A percentile compares a stretch with the other conserved stretches of the same genome.
phyloP scores from a whole-genome alignment of 2,113 vertebrate species.

The Colius striatus region DNA sequence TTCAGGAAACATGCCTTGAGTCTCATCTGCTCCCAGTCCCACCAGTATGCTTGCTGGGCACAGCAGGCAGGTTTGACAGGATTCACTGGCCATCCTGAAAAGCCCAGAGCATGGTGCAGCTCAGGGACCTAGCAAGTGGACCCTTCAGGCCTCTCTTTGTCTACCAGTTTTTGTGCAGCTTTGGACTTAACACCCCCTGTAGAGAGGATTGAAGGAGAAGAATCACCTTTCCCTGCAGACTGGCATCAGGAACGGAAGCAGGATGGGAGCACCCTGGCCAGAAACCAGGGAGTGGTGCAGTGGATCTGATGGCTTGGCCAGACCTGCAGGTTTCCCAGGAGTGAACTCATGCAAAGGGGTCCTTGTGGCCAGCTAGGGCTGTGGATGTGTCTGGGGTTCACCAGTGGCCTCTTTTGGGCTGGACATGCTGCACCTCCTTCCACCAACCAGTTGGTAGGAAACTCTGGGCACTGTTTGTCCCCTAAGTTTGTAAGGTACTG shows the following conservation, averaged over 20 bases:
- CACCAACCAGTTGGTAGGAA: background rate
- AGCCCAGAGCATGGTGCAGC: background rate
- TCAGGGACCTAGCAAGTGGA: background rate
- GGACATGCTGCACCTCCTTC: background rate
- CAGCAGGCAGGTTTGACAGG: rapidly evolving
- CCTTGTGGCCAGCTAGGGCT: background rate
- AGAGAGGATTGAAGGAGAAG: background rate
- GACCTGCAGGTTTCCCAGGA: background rate
- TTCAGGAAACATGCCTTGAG: rapidly evolving
- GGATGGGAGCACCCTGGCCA: background rate
- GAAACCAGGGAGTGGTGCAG: background rate
- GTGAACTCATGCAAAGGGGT: background rate
- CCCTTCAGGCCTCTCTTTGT: background rate
- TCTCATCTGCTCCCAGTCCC: background rate
- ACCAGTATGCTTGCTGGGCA: background rate
- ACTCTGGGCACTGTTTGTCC: background rate
- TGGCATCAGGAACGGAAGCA: rapidly evolving
- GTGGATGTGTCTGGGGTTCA: background rate
- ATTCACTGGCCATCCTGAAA: background rate
- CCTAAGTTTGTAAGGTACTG: rapidly evolving
- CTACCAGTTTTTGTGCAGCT: background rate
- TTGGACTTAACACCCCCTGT: background rate
- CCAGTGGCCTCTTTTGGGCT: background rate
- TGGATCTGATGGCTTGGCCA: background rate
- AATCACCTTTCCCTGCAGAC: background rate